Evolutionary conservation across 37 sponge, comb jelly and placozoan genomes (phyloP), one percentile per base, ranked within the genome.

Genomic region (Petrosia ficiformis): DNA sequence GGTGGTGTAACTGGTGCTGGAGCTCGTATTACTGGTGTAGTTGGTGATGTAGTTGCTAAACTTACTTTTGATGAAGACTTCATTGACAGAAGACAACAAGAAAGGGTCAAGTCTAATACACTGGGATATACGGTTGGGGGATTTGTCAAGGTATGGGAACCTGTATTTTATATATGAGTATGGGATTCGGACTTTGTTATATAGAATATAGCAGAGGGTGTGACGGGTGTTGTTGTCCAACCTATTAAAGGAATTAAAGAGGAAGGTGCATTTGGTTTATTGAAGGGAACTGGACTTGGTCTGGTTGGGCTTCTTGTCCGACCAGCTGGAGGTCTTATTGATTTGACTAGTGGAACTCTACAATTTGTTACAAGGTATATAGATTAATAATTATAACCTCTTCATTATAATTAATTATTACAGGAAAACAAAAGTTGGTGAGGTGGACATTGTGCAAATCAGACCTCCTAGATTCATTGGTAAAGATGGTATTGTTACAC

Each of bases 1-100:
- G 94, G 94, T 44, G 94, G 94, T 1, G 39, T 93, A 31, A 87
- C 94, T 61, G 94, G 94, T 32, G 94, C 94, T 44, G 89, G 90
- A 28, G 90, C 94, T 21, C 72, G 82, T 41, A 85, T 93, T 26
- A 88, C 94, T 44, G 90, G 90, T 2, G 82, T 90, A 16, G 57
- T 93, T 52, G 94, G 94, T 21, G 90, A 93, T 74, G 90, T 90
- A 25, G 81, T 85, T 57, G 91, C 91, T 19, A 90, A 90, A 44
- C 76, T 90, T 36, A 78, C 83, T 0, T 90, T 90, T 82, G 91
- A 90, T 41, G 82, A 85, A 31, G 82, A 90, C 8, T 85, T 90
- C 44, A 81, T 80, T 42, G 87, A 90, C 65, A 75, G 75, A 69
- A 68, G 86, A 33, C 87, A 90, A 65, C 91, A 90, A 61, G 57